Percentiles rank a stretch among this genome's conserved stretches.
phyloP scores from a whole-genome alignment of 1,140 invertebrate species.

The Octopus bimaculoides region DNA sequence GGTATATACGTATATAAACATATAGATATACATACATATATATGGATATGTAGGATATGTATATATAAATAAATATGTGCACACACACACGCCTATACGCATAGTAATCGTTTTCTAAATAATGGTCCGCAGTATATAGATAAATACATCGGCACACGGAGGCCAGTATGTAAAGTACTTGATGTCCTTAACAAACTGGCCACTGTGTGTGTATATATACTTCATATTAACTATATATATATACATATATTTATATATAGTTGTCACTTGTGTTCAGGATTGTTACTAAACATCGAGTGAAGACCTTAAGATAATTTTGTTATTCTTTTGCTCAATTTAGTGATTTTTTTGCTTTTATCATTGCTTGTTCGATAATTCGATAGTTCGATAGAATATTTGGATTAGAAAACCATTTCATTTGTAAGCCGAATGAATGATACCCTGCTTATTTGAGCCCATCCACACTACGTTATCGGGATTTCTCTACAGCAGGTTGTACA shows the following conservation, averaged over 20 bases:
- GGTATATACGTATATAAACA: background rate
- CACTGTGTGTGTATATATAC: background rate
- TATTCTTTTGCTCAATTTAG: background rate
- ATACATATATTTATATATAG: background rate
- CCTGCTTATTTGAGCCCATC: background rate
- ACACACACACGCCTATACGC: background rate
- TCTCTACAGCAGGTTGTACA: conserved; percentile 10
- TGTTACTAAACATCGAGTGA: background rate
- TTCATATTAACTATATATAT: background rate
- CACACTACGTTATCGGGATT: background rate
- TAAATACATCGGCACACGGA: background rate
- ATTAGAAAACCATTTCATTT: background rate
- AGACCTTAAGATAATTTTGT: background rate
- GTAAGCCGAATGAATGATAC: background rate
- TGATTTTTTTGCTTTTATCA: background rate
- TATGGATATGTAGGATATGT: background rate
- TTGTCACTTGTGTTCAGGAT: background rate
- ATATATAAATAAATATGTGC: background rate
- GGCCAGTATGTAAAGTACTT: background rate
- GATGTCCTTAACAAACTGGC: background rate
- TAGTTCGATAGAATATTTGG: background rate
- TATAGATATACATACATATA: background rate
- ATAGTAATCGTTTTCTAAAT: background rate
- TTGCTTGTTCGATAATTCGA: background rate
- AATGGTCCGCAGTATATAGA: background rate